Evolutionary conservation across 2,797 vertebrate genomes (phyloP), one percentile per base, ranked within the genome.

Genomic region (Darevskia nairensis): DNA sequence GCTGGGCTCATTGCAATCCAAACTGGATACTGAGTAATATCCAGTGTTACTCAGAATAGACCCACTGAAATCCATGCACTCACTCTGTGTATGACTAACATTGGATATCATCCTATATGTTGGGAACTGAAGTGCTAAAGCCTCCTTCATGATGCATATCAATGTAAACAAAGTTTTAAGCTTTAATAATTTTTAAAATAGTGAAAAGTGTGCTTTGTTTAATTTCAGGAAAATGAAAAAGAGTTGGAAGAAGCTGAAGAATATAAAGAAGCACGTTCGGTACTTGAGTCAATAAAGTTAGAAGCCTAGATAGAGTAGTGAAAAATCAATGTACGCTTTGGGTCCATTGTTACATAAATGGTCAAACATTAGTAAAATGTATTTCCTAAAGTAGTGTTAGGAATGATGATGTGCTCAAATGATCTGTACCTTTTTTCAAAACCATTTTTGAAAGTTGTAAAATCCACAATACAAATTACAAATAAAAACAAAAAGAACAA

Each of bases 221-320:
- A 1, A 90, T 97, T 97, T 78, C 96, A 99, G 99, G 98, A 99
- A 95, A 95, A 96, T 66, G 98, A 98, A 94, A 98, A 97, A 94
- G 98, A 99, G 44, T 96, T 99, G 97, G 96, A 96, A 90, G 98
- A 99, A 95, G 84, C 97, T 0, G 97, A 98, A 89, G 98, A 99
- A 94, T 99, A 97, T 96, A 98, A 98, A 96, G 98, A 98, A 93
- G 98, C 98, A 80, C 97, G 95, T 94, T 96, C 93, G 91, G 82
- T 98, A 78, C 96, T 99, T 96, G 98, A 98, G 89, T 99, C 98
- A 29, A 98, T 99, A 96, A 98, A 98, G 96, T 96, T 99, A 95
- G 98, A 98, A 96, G 98, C 96, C 94, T 99, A 97, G 98, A 93
- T n/a, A 90, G 88, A 41, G 95, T 95, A 94, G 93, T 89, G 88